Percentiles rank a stretch among this genome's conserved stretches.
These are phyloP conservation scores for Sylvietta virens DNA, from an alignment of 2,113 vertebrate species.

Conservation along the genomic window DNA sequence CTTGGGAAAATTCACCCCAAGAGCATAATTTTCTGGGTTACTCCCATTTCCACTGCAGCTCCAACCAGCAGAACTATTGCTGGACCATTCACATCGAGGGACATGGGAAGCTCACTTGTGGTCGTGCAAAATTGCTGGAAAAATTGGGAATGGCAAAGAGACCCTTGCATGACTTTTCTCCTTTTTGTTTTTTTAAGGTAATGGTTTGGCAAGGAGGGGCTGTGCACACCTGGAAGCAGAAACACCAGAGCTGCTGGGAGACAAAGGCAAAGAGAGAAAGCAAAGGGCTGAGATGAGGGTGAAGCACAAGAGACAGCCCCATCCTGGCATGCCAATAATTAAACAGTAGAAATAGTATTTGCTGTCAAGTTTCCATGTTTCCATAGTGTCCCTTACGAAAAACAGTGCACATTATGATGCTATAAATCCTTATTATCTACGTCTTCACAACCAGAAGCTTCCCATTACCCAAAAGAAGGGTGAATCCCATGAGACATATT, in stretches of 20 bases:
- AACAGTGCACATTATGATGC: not conserved
- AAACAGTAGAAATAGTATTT: conserved; percentile 2
- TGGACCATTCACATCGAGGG: not conserved
- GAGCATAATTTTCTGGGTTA: not conserved
- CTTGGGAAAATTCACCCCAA: not conserved
- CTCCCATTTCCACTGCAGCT: not conserved
- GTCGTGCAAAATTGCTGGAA: not conserved
- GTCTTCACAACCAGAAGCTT: conserved; percentile 4
- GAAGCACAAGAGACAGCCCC: not conserved
- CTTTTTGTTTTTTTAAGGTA: not conserved
- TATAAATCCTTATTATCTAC: conserved; percentile 49
- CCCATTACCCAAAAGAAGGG: conserved; percentile 38
- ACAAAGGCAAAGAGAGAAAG: not conserved
- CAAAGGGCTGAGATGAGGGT: not conserved
- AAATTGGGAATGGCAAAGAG: not conserved
- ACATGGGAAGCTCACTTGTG: not conserved
- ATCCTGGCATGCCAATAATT: not conserved
- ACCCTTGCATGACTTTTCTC: not conserved
- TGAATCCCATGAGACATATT: not conserved
- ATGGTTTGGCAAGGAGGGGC: not conserved
- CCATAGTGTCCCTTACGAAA: not conserved
- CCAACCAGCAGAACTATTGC: not conserved
- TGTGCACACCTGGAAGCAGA: not conserved
- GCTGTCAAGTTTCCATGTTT: conserved; percentile 1
- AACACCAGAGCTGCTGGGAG: not conserved